Evolutionary conservation across 2,797 vertebrate genomes (phyloP), one percentile per base, ranked within the genome.

Genomic region (Pantherophis vulpinus): DNA sequence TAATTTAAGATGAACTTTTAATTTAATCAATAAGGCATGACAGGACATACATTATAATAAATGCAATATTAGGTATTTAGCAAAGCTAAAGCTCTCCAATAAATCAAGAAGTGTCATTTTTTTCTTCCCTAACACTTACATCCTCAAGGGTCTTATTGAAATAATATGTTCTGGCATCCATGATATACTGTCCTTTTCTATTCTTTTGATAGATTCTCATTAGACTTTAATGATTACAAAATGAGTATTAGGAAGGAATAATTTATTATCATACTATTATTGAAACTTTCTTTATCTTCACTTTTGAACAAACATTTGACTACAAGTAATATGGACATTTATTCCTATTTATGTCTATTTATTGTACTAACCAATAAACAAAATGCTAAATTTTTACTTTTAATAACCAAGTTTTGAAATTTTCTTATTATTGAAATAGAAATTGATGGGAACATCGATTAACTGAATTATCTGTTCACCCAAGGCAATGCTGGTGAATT

Each of bases 91-190:
- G 88, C 92, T 87, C 87, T 89, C 90, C 79, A 93, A 94, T 66
- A 88, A 95, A 95, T 90, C 94, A 94, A 94, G 54, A 94, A 93
- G 94, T 54, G 9, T 37, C 83, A 94, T 95, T 94, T 95, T 27
- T 90, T 25, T 87, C 86, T 94, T 94, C 66, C 79, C 29, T 93
- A 88, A 91, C 60, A 86, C 0, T 0, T 89, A 37, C 91, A 11
- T 47, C 87, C 92, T 29, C 86, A 70, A 87, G 3, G 66, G 92
- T 90, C 90, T 95, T 88, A 47, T 51, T 91, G 58, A 47, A 94
- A 56, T 29, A 90, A 83, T 60, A 86, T 95, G 94, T 95, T 93
- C 70, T 86, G 88, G 91, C 29, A 87, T 93, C 47, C 25, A 58
- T 23, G 87, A 42, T 16, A 0, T 11, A 95, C 14, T 37, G 93